These are phyloP conservation scores for Eumerus sabulonum DNA, from an alignment of 2,888 invertebrate species.

Conservation along the genomic window DNA sequence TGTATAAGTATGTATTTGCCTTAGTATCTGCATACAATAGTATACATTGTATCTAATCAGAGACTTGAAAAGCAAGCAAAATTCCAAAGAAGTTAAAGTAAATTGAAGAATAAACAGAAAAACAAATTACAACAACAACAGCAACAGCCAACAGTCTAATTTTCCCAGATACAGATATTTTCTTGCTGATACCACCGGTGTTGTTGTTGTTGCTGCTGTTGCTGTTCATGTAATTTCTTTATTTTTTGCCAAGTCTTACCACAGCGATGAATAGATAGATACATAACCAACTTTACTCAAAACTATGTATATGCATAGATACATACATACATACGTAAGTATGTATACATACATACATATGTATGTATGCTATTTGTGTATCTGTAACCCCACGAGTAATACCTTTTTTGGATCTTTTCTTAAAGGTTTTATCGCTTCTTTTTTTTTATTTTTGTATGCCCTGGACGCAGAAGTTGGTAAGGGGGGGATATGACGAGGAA, in stretches of 20 bases:
- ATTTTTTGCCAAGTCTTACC: conserved; percentile 19
- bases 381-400: conserved; percentile 33
- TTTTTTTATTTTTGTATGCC: conserved; percentile 1
- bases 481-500: background rate
- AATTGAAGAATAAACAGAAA: no score
- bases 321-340: background rate
- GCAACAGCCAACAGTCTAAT: conserved; percentile 31
- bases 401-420: conserved; percentile 21
- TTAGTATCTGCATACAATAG: no score
- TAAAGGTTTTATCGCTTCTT: background rate
- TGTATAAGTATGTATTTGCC: no score
- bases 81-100: no score
- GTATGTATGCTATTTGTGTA: conserved; percentile 18
- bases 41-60: no score
- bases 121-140: no score
- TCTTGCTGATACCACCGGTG: no score
- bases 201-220: conserved; percentile 10
- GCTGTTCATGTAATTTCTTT: conserved; percentile 23
- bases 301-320: background rate
- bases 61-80: no score
- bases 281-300: conserved; percentile 38
- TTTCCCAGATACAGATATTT: conserved; percentile 21
- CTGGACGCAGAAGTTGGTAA: conserved; percentile 14
- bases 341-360: conserved; percentile 6
- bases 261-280: background rate